Conservation (phyloP, 2,113 vertebrate species). For the Pipa parva region DNA sequence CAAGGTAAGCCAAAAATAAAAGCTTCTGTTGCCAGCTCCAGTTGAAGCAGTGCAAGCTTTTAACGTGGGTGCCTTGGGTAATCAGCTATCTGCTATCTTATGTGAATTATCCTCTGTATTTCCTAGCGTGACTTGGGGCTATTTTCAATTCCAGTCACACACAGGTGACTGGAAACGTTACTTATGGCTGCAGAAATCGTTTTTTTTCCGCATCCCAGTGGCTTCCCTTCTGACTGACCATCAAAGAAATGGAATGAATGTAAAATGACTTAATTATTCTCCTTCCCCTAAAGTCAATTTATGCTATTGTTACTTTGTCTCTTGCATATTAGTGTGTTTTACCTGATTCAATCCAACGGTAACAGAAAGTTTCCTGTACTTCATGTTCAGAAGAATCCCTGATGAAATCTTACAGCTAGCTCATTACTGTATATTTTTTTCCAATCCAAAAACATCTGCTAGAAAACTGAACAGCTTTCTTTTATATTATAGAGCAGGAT, state of each 20-base stretch:
- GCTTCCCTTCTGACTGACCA: slow-evolving; percentile 22
- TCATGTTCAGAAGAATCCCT: not conserved
- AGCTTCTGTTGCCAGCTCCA: not conserved
- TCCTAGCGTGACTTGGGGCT: slow-evolving; percentile 16
- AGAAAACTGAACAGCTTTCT: no score
- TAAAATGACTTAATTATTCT: slow-evolving; percentile 22
- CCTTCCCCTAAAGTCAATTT: slow-evolving; percentile 8
- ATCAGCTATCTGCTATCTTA: slow-evolving; percentile 9
- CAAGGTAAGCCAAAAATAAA: not conserved
- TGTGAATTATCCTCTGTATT: slow-evolving; percentile 16
- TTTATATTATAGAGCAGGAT: no score
- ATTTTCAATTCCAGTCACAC: slow-evolving; percentile 30
- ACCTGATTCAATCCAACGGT: not conserved
- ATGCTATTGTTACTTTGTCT: not conserved
- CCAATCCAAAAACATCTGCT: no score
- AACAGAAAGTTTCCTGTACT: not conserved
- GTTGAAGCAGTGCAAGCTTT: not conserved
- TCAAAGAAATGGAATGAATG: slow-evolving; percentile 24
- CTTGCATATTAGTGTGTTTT: not conserved
- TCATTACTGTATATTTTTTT: no score
- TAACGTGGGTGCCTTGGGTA: not conserved
- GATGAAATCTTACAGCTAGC: not conserved
- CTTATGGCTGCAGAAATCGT: slow-evolving; percentile 19
- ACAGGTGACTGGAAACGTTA: slow-evolving; percentile 20
- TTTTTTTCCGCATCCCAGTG: slow-evolving; percentile 24